Percentiles rank a stretch among this genome's conserved stretches.
These are phyloP conservation scores for Botia almorhae DNA, from an alignment of 2,797 vertebrate genomes.

Conservation along the genomic window DNA sequence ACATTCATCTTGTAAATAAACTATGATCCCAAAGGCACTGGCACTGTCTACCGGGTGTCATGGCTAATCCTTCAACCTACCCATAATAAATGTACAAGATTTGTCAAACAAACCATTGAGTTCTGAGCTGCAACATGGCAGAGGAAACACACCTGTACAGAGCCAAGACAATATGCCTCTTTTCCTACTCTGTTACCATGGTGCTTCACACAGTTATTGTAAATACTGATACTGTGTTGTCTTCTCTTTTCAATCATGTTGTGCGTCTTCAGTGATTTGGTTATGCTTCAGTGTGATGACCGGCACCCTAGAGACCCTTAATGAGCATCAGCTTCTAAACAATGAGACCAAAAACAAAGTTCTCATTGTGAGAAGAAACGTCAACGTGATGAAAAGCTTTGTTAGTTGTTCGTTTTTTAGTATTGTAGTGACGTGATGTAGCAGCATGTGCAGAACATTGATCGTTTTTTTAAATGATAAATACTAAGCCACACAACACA, in stretches of 20 bases:
- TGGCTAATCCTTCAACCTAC: background rate
- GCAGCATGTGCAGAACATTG: background rate
- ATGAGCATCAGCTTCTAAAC: constrained; percentile 14
- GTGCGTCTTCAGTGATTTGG: constrained; percentile 12
- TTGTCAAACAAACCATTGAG: constrained; percentile 48
- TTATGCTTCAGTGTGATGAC: constrained; percentile 34
- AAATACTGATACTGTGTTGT: constrained; percentile 13
- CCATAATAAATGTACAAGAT: background rate
- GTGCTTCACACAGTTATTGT: constrained; percentile 24
- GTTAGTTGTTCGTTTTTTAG: background rate
- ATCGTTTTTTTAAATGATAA: background rate
- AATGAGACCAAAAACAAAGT: constrained; percentile 27
- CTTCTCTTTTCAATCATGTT: constrained; percentile 30
- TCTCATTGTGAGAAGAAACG: constrained; percentile 21
- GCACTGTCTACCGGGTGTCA: background rate
- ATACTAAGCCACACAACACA: background rate
- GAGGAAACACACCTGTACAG: constrained; percentile 53
- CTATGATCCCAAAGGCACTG: background rate
- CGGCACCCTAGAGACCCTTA: background rate
- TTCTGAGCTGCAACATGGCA: constrained; percentile 32
- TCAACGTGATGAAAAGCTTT: constrained; percentile 17
- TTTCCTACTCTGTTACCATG: constrained; percentile 42
- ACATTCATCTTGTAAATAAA: background rate
- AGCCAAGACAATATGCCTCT: constrained; percentile 24
- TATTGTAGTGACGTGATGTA: background rate